Conservation (phyloP, 1,140 invertebrate genomes). For the Harpegnathos saltator region DNA sequence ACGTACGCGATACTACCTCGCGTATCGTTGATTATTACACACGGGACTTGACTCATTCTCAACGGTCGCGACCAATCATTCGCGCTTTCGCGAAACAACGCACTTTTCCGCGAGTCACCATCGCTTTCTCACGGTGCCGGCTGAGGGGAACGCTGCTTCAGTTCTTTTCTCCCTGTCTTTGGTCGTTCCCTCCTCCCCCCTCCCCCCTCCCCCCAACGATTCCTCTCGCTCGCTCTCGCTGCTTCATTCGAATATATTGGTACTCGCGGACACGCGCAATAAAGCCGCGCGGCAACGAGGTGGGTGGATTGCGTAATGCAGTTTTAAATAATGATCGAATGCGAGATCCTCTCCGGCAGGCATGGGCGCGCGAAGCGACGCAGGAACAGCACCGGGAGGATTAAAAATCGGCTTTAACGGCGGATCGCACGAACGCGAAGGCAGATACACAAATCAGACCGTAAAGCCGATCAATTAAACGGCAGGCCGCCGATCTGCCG, state of each 20-base stretch:
- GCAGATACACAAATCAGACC: constrained; percentile 82
- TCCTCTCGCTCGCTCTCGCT: constrained; percentile 15
- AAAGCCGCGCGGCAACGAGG: constrained; percentile 67
- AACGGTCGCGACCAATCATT: neutral
- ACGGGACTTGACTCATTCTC: neutral
- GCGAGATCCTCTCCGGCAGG: constrained; percentile 58
- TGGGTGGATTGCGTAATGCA: constrained; percentile 78
- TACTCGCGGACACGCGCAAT: constrained; percentile 48
- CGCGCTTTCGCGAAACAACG: neutral
- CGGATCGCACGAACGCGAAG: constrained; percentile 71
- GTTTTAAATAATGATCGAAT: constrained; percentile 70
- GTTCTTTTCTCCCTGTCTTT: constrained; percentile 16
- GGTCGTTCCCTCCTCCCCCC: no score
- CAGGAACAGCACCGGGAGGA: constrained; percentile 46
- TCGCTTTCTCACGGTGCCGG: constrained; percentile 42
- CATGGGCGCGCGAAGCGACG: constrained; percentile 28
- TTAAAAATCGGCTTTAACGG: constrained; percentile 74
- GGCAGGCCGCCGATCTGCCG: constrained; percentile 80
- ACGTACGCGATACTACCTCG: neutral
- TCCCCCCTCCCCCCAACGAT: no score
- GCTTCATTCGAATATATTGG: constrained; percentile 39
- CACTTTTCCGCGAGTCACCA: constrained; percentile 42
- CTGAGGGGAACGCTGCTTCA: neutral
- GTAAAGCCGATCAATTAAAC: constrained; percentile 82
- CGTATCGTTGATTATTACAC: neutral